phyloP scores from a whole-genome alignment of 2,888 invertebrate species.

The Hemicrepidius hirtus region DNA sequence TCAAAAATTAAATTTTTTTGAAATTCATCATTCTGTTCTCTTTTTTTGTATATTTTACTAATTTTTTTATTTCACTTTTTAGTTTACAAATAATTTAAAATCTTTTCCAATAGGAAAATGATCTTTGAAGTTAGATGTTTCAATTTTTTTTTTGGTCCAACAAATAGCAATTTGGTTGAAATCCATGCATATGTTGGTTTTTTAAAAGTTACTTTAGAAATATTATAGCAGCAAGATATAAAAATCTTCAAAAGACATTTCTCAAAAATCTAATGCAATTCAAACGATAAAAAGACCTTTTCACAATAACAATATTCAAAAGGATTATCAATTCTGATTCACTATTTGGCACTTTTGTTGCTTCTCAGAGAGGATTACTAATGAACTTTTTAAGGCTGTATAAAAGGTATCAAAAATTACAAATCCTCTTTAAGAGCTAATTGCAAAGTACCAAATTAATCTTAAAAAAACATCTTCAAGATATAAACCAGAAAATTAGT shows the following conservation, averaged over 20 bases:
- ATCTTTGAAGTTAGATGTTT: conserved; percentile 68
- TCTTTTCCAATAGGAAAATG: conserved; percentile 61
- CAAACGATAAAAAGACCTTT: conserved; percentile 34
- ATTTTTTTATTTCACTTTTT: conserved; percentile 68
- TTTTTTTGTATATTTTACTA: conserved; percentile 66
- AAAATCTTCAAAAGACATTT: conserved; percentile 68
- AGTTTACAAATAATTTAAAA: conserved; percentile 57
- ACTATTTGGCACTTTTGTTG: conserved; percentile 29
- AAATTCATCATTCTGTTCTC: conserved; percentile 52
- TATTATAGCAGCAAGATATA: conserved; percentile 69
- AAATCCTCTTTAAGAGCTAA: conserved; percentile 44
- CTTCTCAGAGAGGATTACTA: conserved; percentile 40
- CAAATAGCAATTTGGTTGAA: conserved; percentile 59
- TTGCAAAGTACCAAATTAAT: conserved; percentile 49
- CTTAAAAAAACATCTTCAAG: conserved; percentile 34
- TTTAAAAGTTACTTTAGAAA: conserved; percentile 70
- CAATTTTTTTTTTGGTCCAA: conserved; percentile 70
- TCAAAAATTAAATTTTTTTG: no score
- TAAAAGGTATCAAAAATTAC: conserved; percentile 50
- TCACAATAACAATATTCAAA: conserved; percentile 31
- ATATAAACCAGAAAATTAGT: conserved; percentile 40
- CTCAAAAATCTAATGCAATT: conserved; percentile 63
- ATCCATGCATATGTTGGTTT: conserved; percentile 62
- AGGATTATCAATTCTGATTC: conserved; percentile 16
- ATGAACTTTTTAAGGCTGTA: conserved; percentile 47